phyloP scores from a whole-genome alignment of 2,113 vertebrate species.

The Nannospalax galili region DNA sequence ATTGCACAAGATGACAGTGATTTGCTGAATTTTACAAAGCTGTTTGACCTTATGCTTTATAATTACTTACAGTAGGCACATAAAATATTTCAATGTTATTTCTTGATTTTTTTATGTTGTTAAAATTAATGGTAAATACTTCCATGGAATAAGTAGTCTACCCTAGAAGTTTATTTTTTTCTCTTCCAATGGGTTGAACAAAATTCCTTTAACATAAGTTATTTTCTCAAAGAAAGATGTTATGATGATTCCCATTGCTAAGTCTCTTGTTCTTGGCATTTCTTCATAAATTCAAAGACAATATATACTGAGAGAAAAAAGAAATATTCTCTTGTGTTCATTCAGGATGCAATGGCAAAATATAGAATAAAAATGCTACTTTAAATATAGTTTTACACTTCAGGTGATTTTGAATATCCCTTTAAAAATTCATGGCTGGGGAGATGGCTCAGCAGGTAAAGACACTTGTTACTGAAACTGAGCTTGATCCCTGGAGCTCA shows the following conservation, averaged over 20 bases:
- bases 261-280: not conserved
- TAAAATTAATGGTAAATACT: constrained; percentile 6
- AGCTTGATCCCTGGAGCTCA: not conserved
- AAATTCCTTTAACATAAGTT: constrained; percentile 44
- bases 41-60: not conserved
- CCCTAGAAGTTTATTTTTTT: not conserved
- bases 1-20: not conserved
- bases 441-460: not conserved
- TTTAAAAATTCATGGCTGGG: not conserved
- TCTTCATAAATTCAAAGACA: not conserved
- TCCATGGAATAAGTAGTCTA: not conserved
- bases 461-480: not conserved
- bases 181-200: not conserved
- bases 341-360: not conserved
- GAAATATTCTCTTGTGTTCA: not conserved
- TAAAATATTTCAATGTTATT: constrained; percentile 6
- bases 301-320: constrained; percentile 11
- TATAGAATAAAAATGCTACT: constrained; percentile 29
- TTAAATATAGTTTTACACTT: constrained; percentile 18
- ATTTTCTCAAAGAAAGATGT: not conserved
- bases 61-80: not conserved
- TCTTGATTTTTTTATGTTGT: constrained; percentile 9
- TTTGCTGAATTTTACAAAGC: not conserved
- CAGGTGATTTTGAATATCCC: not conserved
- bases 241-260: not conserved